These are phyloP conservation scores for Antechinus stuartii DNA, from an alignment of 2,113 vertebrate genomes.

Conservation along the genomic window DNA sequence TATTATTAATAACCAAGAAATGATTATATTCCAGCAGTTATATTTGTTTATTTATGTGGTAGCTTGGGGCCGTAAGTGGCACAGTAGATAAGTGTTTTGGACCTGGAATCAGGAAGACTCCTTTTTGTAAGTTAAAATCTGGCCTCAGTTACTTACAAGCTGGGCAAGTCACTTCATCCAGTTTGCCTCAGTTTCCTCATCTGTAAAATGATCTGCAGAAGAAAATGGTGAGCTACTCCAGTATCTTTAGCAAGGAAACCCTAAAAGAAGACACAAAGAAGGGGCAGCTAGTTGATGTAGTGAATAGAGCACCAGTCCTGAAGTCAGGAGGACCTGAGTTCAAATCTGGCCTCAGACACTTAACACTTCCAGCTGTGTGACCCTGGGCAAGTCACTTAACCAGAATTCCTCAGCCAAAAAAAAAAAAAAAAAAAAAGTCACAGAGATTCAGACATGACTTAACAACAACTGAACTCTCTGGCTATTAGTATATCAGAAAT, in stretches of 20 bases:
- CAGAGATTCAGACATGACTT: background rate
- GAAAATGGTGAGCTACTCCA: background rate
- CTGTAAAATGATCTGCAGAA: background rate
- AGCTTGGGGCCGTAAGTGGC: background rate
- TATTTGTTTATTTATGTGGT: background rate
- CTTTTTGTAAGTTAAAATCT: background rate
- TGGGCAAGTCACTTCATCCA: background rate
- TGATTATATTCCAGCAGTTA: background rate
- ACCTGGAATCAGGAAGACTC: background rate
- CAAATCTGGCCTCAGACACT: no score
- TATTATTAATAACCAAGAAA: background rate
- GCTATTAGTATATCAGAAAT: background rate
- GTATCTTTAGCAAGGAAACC: background rate
- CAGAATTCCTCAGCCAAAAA: no score
- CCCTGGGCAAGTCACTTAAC: no score
- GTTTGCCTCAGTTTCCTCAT: background rate
- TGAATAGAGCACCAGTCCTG: no score
- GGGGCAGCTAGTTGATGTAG: no score
- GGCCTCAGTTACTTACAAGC: background rate
- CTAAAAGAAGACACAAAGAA: background rate
- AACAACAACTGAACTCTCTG: slow-evolving; percentile 5
- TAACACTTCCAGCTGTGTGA: no score
- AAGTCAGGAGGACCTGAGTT: no score
- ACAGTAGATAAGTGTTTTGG: background rate
- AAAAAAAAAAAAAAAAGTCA: background rate